Evolutionary conservation across 2,113 vertebrate genomes (phyloP).

Genomic region (Crotalus helleri): DNA sequence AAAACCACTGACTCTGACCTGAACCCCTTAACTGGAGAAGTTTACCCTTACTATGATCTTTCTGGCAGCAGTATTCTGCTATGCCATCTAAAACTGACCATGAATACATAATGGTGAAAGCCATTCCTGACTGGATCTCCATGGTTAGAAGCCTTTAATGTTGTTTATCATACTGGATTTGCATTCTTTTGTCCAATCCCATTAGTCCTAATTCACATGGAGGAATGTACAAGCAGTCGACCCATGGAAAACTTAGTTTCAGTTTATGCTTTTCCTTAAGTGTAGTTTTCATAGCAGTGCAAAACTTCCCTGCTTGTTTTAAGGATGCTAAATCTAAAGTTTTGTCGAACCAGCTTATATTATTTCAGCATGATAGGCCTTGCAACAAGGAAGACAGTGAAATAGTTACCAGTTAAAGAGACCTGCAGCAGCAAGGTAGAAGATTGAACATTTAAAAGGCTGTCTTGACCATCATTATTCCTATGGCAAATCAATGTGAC

Average conservation of each 20-base stretch:
- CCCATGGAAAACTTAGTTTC: neutral
- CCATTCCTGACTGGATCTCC: neutral
- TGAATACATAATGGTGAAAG: neutral
- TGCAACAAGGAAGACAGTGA: constrained; percentile 5
- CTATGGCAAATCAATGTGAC: neutral
- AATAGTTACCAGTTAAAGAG: neutral
- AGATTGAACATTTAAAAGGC: neutral
- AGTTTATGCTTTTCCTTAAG: neutral
- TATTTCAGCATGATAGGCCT: neutral
- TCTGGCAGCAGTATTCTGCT: neutral
- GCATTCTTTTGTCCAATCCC: neutral
- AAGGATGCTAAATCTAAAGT: constrained; percentile 12
- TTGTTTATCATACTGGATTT: neutral
- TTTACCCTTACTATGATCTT: neutral
- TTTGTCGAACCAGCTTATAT: neutral
- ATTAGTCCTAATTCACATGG: neutral
- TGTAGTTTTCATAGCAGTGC: neutral
- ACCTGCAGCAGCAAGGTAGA: neutral
- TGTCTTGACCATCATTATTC: neutral
- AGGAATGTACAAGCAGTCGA: neutral
- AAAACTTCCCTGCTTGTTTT: neutral
- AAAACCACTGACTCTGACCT: neutral
- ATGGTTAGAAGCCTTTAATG: neutral
- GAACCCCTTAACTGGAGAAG: neutral
- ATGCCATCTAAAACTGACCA: neutral